phyloP scores from a whole-genome alignment of 2,113 vertebrate genomes.

The Neogale vison region DNA sequence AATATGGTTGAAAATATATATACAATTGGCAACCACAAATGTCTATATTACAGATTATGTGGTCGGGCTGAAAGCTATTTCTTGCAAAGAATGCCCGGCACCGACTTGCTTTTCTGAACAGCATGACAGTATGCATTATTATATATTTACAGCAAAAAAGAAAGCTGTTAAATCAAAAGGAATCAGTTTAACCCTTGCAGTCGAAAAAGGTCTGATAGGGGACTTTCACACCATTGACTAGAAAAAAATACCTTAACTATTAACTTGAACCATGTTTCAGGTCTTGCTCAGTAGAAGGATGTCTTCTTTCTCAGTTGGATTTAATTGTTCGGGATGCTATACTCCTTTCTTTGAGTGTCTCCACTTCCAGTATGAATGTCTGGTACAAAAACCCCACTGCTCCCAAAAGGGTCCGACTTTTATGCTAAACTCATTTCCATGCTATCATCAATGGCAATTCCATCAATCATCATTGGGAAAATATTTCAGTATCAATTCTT shows the following conservation, averaged over 20 bases:
- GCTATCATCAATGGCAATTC: not conserved
- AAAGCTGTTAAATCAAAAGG: conserved; percentile 24
- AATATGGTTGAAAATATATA: conserved; percentile 65
- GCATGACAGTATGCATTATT: conserved; percentile 56
- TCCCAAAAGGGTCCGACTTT: not conserved
- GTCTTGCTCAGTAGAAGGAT: not conserved
- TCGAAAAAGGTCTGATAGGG: not conserved
- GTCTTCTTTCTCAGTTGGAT: not conserved
- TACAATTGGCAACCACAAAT: conserved; percentile 42
- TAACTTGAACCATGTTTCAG: not conserved
- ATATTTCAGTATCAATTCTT: not conserved
- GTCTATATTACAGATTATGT: conserved; percentile 63
- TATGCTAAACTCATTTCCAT: not conserved
- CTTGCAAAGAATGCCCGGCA: conserved; percentile 45
- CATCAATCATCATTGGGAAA: not conserved
- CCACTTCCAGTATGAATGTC: not conserved
- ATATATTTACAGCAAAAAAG: conserved; percentile 10
- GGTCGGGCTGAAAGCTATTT: conserved; percentile 57
- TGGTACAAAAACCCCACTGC: not conserved
- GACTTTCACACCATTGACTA: not conserved
- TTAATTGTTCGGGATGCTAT: not conserved
- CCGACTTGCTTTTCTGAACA: conserved; percentile 39
- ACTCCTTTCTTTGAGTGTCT: not conserved
- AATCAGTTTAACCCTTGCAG: not conserved
- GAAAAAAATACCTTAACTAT: not conserved